Evolutionary conservation across 2,113 vertebrate species (phyloP).

Genomic region (Corythaeola cristata): DNA sequence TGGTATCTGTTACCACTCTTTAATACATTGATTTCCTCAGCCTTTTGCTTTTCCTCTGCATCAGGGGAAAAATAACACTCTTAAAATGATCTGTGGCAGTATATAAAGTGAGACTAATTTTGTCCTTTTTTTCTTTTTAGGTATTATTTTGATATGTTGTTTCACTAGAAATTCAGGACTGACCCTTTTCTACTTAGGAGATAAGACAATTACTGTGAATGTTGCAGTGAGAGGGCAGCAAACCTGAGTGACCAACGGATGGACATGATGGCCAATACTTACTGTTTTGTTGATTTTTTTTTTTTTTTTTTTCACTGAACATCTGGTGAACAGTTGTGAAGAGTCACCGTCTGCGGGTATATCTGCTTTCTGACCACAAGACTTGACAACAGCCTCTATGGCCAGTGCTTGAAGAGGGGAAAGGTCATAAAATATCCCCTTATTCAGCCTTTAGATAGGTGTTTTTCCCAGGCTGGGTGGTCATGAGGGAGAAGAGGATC

Average conservation of each 20-base stretch:
- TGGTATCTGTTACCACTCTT: not conserved
- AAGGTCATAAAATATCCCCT: not conserved
- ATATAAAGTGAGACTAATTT: not conserved
- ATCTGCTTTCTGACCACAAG: not conserved
- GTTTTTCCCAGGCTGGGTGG: not conserved
- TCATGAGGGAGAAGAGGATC: not conserved
- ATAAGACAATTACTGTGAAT: not conserved
- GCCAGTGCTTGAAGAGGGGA: not conserved
- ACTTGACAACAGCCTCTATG: not conserved
- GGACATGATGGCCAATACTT: accelerated
- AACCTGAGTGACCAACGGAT: not conserved
- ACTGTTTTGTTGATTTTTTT: not conserved
- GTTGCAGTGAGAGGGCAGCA: not conserved
- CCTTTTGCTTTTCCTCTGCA: not conserved
- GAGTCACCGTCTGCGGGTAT: not conserved
- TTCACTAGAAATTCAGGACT: not conserved
- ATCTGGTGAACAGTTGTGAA: not conserved
- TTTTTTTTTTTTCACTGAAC: not conserved
- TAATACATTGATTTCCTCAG: not conserved
- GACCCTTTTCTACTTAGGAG: not conserved
- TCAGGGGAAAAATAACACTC: not conserved
- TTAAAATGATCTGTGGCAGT: not conserved
- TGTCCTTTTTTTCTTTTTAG: not conserved
- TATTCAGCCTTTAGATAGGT: not conserved
- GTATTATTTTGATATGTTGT: not conserved